Evolutionary conservation across 1,140 invertebrate species (phyloP), one percentile per base, ranked within the genome.

Genomic region (Diorhabda carinulata): DNA sequence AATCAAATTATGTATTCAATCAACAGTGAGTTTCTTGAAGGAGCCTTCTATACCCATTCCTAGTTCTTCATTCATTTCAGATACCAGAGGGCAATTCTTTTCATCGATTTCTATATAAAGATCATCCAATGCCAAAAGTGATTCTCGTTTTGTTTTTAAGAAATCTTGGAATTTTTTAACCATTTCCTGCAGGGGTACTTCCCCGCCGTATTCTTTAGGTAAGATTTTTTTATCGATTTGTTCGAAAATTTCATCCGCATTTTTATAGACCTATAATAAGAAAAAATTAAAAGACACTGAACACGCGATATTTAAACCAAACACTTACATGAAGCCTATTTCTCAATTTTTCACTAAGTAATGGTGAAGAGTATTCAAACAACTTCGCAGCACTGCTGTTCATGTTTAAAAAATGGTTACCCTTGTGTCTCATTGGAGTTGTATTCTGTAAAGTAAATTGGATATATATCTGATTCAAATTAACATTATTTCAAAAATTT

Each of bases 171-270:
- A 86, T 72, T 85, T 85, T 78, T 89, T 87, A 66, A 94, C 91
- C 91, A 95, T 93, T 42, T 93, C 91, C 6, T 82, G 82, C 47
- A 94, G 79, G 10, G 92, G 91, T 8, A 92, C 81, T 43, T 88
- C 88, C 2, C 93, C 93, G 2, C 93, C 92, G 77, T 94, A 95
- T 79, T 95, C 93, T 78, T 91, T 91, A 1, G 93, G 93, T 62
- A 95, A 79, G 76, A 94, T 92, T 68, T 88, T 87, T 5, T 87
- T 84, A 75, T 92, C 86, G 2, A 95, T 85, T 66, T 87, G 83
- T 65, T 88, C 84, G 57, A 87, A 87, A 25, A 95, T 78, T 9
- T 91, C 89, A 2, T 91, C 86, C 7, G 90, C 76, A 62, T 83
- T 87, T 72, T 88, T 88, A 79, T 93, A 91, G 43, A 93, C 85